Conservation (phyloP, 2,888 invertebrate species). For the Nephrocerus scutellatus region DNA sequence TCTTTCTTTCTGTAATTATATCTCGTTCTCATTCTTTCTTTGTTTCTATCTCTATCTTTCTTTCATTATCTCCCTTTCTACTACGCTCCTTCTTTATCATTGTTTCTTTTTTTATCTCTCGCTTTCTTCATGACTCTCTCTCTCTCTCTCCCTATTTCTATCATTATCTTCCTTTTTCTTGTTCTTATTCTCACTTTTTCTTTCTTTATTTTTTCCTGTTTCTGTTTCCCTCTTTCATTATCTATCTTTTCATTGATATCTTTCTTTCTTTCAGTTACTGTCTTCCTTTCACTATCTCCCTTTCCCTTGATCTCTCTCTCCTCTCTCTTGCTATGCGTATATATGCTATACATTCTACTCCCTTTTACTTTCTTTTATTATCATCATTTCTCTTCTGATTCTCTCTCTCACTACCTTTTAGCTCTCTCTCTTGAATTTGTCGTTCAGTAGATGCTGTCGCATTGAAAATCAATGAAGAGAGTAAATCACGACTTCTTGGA, state of each 20-base stretch:
- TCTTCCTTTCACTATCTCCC: neutral
- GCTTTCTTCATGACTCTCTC: neutral
- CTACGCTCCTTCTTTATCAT: neutral
- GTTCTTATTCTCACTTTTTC: neutral
- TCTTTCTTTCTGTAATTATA: neutral
- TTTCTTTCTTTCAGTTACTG: neutral
- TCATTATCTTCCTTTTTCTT: neutral
- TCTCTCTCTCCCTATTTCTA: neutral
- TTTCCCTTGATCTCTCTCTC: neutral
- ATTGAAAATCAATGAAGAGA: no score
- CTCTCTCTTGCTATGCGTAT: neutral
- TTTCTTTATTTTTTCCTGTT: neutral
- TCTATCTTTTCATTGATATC: neutral
- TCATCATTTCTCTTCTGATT: neutral
- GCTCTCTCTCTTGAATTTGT: no score
- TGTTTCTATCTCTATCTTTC: neutral
- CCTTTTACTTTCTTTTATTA: neutral
- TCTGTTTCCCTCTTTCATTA: constrained; percentile 1
- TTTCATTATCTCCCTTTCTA: neutral
- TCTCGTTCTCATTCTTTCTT: neutral
- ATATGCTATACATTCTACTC: neutral
- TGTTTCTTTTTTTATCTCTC: neutral
- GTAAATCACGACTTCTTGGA: no score
- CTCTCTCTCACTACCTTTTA: neutral
- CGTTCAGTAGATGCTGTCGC: no score